Evolutionary conservation across 2,113 vertebrate species (phyloP).

Genomic region (Ploceus nigricollis): DNA sequence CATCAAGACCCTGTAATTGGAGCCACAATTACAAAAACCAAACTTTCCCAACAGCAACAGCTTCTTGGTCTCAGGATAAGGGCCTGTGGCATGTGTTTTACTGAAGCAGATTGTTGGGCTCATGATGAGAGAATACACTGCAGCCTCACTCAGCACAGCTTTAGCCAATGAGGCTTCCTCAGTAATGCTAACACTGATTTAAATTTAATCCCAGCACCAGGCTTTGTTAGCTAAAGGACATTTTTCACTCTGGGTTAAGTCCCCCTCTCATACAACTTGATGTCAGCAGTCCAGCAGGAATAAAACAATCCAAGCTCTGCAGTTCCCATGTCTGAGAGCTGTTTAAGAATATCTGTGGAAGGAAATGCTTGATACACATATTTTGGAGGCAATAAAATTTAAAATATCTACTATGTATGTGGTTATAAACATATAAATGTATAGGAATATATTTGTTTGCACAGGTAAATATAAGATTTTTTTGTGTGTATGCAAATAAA

Average conservation of each 20-base stretch:
- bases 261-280: neutral
- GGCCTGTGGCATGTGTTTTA: slow-evolving; percentile 25
- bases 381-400: neutral
- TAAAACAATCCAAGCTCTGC: slow-evolving; percentile 1
- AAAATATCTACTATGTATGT: neutral
- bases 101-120: neutral
- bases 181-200: slow-evolving; percentile 40
- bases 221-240: slow-evolving; percentile 41
- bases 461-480: neutral
- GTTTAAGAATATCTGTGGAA: neutral
- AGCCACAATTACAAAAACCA: neutral
- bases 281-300: slow-evolving; percentile 38
- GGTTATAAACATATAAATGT: fast-evolving
- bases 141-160: slow-evolving; percentile 33
- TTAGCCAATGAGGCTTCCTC: slow-evolving; percentile 37
- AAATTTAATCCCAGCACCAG: slow-evolving; percentile 56
- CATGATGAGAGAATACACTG: slow-evolving; percentile 4
- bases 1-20: neutral
- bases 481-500: neutral
- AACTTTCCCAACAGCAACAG: neutral
- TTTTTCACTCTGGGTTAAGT: slow-evolving; percentile 46
- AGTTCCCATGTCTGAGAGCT: neutral
- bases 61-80: neutral
- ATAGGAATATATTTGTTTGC: neutral
- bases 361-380: neutral